Conservation (phyloP, 2,113 vertebrate species). For the Onychorhynchus coronatus region DNA sequence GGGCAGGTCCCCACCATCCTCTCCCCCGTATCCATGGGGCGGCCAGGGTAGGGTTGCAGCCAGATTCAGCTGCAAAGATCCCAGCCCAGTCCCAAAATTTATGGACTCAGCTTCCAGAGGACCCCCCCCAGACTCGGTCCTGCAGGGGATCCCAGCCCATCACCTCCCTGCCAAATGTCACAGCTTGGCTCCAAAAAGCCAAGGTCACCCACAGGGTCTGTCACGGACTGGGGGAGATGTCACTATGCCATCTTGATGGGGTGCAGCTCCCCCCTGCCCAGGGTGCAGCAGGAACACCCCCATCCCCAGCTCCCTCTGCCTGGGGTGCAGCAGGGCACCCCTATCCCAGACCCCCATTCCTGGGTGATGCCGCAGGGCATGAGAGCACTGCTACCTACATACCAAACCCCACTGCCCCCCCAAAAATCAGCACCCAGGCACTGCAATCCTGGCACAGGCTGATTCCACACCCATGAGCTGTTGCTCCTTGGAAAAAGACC, state of each 20-base stretch:
- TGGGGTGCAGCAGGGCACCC: not conserved
- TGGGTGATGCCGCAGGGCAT: rapidly evolving
- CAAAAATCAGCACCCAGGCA: not conserved
- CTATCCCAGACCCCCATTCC: not conserved
- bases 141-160: not conserved
- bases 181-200: not conserved
- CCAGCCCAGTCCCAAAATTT: not conserved
- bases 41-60: not conserved
- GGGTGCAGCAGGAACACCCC: not conserved
- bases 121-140: not conserved
- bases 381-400: not conserved
- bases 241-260: not conserved
- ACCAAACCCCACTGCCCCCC: not conserved
- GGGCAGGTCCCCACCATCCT: not conserved
- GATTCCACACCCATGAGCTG: not conserved
- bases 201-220: not conserved
- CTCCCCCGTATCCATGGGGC: no score
- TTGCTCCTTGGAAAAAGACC: not conserved
- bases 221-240: not conserved
- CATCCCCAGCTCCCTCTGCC: not conserved
- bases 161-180: conserved; percentile 1
- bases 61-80: not conserved
- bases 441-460: not conserved
- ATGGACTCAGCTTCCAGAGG: not conserved
- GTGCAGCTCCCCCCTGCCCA: not conserved